Evolutionary conservation across 2,797 vertebrate species (phyloP).

Genomic region (Melanitta fusca): DNA sequence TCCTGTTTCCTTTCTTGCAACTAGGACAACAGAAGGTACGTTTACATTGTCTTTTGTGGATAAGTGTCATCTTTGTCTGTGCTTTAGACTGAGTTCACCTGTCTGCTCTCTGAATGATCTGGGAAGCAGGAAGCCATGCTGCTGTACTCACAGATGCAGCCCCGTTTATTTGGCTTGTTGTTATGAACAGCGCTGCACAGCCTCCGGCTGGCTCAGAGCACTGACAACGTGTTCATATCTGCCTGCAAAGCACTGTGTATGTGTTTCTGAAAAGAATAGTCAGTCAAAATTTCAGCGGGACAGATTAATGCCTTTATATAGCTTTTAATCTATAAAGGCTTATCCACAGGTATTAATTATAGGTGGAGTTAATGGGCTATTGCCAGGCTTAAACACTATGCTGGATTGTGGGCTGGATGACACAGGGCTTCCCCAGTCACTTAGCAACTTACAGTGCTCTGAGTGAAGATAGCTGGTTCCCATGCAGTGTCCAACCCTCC

Average conservation of each 20-base stretch:
- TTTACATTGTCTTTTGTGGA: background rate
- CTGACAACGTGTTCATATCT: background rate
- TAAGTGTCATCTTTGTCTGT: background rate
- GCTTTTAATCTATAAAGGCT: background rate
- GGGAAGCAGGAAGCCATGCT: background rate
- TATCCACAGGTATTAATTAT: background rate
- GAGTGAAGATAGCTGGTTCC: background rate
- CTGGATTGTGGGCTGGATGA: background rate
- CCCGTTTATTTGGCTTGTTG: background rate
- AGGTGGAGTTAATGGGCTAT: background rate
- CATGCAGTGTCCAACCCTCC: background rate
- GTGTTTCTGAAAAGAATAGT: background rate
- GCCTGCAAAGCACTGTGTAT: background rate
- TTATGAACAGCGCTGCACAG: background rate
- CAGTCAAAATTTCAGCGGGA: background rate
- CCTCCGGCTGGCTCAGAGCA: background rate
- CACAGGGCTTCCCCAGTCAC: background rate
- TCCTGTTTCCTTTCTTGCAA: background rate
- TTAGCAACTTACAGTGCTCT: background rate
- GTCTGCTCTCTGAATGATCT: background rate
- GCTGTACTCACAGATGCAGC: rapidly evolving
- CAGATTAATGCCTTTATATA: background rate
- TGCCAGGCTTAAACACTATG: background rate
- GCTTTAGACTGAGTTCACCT: background rate
- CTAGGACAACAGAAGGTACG: constrained; percentile 6